Evolutionary conservation across 2,797 vertebrate genomes (phyloP).

Genomic region (Coracias cyanogaster): DNA sequence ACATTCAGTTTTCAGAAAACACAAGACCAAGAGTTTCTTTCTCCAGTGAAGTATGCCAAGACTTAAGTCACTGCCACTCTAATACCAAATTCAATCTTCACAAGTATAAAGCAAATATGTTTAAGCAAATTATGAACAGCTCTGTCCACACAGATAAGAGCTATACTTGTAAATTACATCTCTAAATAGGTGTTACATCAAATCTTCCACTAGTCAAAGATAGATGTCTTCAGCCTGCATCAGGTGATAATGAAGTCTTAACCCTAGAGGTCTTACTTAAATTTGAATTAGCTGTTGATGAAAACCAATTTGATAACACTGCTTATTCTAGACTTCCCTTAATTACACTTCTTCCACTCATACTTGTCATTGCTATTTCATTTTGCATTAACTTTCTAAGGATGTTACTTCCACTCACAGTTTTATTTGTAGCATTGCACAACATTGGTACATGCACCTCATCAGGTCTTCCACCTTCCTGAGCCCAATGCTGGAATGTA

Average conservation of each 20-base stretch:
- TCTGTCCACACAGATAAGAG: not conserved
- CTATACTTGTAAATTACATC: constrained; percentile 24
- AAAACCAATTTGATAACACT: not conserved
- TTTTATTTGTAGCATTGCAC: not conserved
- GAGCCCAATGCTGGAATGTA: not conserved
- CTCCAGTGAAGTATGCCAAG: not conserved
- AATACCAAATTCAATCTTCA: constrained; percentile 7
- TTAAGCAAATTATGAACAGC: not conserved
- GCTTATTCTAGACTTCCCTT: not conserved
- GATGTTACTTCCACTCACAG: not conserved
- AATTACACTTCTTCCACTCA: not conserved
- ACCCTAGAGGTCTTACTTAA: not conserved
- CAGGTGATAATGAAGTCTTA: constrained; percentile 6
- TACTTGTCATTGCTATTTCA: not conserved
- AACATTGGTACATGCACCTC: not conserved
- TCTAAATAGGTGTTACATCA: constrained; percentile 1
- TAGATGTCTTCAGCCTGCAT: not conserved
- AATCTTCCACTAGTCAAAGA: not conserved
- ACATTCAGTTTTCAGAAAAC: not conserved
- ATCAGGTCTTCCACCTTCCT: not conserved
- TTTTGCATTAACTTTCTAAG: not conserved
- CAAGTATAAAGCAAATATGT: constrained; percentile 13
- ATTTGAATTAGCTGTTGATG: not conserved
- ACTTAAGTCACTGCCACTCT: not conserved
- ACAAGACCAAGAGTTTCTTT: not conserved